phyloP scores from a whole-genome alignment of 2,113 vertebrate species.

The Lampris incognitus region DNA sequence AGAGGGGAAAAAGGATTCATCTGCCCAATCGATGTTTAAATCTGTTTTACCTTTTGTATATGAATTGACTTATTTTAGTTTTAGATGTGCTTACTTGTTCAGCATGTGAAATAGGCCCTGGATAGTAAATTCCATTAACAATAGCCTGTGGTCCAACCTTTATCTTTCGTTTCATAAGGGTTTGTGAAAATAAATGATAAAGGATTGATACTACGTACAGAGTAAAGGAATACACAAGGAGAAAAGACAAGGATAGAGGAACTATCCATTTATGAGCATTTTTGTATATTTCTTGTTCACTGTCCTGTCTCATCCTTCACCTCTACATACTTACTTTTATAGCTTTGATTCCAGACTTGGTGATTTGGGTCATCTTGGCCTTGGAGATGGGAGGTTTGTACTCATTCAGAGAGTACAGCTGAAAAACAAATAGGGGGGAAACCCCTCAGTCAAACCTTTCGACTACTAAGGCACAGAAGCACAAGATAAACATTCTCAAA shows the following conservation, averaged over 20 bases:
- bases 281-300: slow-evolving; percentile 13
- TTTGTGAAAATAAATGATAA: no score
- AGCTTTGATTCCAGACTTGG: slow-evolving; percentile 98
- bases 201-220: no score
- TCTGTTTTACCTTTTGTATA: no score
- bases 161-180: no score
- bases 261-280: background rate
- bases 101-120: no score
- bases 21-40: no score
- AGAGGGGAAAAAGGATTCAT: no score
- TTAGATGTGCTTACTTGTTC: no score
- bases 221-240: background rate
- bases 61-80: no score
- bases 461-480: background rate
- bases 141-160: no score
- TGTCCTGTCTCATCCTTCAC: slow-evolving; percentile 50
- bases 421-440: slow-evolving; percentile 43
- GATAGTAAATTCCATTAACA: no score
- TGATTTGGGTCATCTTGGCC: slow-evolving; percentile 99
- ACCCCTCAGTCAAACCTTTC: background rate
- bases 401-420: slow-evolving; percentile 98
- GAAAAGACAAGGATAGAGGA: background rate
- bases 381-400: slow-evolving; percentile 99
- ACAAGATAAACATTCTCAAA: no score
- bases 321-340: slow-evolving; percentile 93